These are phyloP conservation scores for Rhabdornis inornatus DNA, from an alignment of 2,113 vertebrate genomes.

Conservation along the genomic window DNA sequence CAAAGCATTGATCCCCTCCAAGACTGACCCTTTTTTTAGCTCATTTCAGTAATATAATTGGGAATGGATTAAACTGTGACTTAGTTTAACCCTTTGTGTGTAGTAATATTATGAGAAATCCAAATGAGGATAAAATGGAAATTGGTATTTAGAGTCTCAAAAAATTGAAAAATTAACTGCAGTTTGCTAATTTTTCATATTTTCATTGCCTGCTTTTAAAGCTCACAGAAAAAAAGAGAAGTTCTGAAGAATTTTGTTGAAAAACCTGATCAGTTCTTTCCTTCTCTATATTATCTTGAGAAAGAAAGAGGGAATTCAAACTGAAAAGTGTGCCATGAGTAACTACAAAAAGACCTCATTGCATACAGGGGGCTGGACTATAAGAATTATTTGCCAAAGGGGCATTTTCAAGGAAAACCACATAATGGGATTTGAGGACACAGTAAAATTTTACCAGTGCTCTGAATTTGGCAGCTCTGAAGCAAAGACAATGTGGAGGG, in stretches of 20 bases:
- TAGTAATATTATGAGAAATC: neutral
- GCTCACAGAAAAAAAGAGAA: neutral
- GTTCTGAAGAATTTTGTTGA: neutral
- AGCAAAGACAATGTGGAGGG: neutral
- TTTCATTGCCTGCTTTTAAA: neutral
- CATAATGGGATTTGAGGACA: neutral
- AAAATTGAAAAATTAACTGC: neutral
- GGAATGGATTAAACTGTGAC: neutral
- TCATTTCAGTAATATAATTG: neutral
- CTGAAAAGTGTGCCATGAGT: neutral
- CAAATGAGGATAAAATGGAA: neutral
- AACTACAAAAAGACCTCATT: neutral
- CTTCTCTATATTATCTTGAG: neutral
- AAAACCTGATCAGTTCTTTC: neutral
- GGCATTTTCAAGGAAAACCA: neutral
- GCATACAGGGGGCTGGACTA: neutral
- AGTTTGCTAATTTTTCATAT: neutral
- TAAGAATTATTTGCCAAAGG: neutral
- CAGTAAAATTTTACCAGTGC: neutral
- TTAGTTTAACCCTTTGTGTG: slow-evolving; percentile 1
- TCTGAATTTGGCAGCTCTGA: neutral
- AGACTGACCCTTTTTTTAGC: neutral
- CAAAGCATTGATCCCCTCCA: neutral
- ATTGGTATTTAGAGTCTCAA: neutral
- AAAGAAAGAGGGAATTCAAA: neutral